Conservation (phyloP, 1,140 invertebrate species). For the Alviniconcha marisindica region DNA sequence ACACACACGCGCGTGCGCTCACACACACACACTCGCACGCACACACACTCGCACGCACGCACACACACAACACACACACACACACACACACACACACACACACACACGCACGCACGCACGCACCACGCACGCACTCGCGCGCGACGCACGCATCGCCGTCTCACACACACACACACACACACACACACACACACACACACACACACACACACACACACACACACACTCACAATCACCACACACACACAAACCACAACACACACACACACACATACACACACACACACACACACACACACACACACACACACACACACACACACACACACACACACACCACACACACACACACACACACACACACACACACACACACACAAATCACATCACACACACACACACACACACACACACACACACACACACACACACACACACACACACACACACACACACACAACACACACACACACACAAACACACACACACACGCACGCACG, state of each 20-base stretch:
- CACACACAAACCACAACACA: too few species aligned
- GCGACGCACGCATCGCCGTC: too few species aligned
- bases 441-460: background rate
- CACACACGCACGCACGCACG: too few species aligned
- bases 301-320: constrained; percentile 2
- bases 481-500: too few species aligned
- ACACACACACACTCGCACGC: constrained; percentile 12
- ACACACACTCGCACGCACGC: background rate
- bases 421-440: constrained; percentile 2
- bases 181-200: background rate
- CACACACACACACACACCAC: too few species aligned
- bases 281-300: background rate
- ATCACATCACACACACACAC: background rate
- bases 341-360: too few species aligned
- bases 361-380: background rate
- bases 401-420: constrained; percentile 19
- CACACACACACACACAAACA: too few species aligned
- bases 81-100: too few species aligned
- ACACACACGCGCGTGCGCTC: background rate
- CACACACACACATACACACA: background rate
- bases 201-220: too few species aligned
- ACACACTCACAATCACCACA: too few species aligned
- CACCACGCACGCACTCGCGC: too few species aligned
- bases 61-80: too few species aligned
- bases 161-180: constrained; percentile 8